Base-by-base conservation (phyloP, 2,888 invertebrate genomes). In the Stenotaenia linearis region DNA sequence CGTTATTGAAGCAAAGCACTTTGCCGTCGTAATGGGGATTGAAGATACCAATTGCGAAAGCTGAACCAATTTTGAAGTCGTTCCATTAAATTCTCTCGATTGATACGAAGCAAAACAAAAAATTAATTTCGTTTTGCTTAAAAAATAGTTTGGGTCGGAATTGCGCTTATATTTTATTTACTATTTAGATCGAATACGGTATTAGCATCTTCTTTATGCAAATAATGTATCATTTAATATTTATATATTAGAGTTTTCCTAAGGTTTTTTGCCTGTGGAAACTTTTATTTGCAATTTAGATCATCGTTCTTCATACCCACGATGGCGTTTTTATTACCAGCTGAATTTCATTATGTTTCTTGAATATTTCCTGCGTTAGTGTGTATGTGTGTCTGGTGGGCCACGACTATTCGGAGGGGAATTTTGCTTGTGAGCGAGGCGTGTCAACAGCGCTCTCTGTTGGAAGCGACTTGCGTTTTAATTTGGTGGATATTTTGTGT, bases 1-100 rank as follows among this genome's bases (percentile, higher is more conserved):
- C 69, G 69, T 69, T 69, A 69, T 69, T 69, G 69, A 69, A 69
- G 69, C 69, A 69, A 69, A 69, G 69, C 69, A 69, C 69, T 69
- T 28, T 69, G 69, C 69, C 69, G 9, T 69, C 69, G 25, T 69
- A 69, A 69, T 69, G 69, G 25, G 28, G 25, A 69, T n/a, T 69
- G 25, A 69, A 69, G 28, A 69, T 69, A 69, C 69, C 69, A 69
- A 69, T 69, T 69, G 69, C 25, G 15, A 69, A 69, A 69, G 69
- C 69, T 69, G 12, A 69, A 69, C 25, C 69, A 69, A 69, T 69
- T 69, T 69, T 69, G 69, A 69, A 25, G 25, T 69, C 69, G 28
- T 69, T 69, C 25, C 69, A 69, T 69, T 69, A 69, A 69, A 69
- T 69, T 69, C 25, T 69, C 69, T 28, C 69, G 25, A 69, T 69